These are phyloP conservation scores for Carabus problematicus DNA, from an alignment of 2,888 invertebrate species.

Conservation along the genomic window DNA sequence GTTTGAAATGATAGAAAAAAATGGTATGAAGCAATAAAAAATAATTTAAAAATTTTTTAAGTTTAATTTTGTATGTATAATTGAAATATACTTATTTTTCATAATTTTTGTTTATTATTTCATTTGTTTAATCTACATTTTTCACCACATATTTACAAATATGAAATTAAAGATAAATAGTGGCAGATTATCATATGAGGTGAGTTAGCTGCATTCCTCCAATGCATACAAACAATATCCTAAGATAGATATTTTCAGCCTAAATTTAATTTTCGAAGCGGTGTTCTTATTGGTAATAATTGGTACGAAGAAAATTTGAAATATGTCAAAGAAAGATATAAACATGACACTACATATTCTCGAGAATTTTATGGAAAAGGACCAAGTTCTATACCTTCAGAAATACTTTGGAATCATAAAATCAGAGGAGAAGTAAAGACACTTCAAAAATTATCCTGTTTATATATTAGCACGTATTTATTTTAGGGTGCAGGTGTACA, in stretches of 20 bases:
- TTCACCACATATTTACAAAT: not conserved
- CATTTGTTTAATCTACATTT: not conserved
- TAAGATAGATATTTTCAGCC: constrained; percentile 16
- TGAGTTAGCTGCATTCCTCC: constrained; percentile 8
- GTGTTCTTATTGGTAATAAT: constrained; percentile 25
- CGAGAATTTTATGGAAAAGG: constrained; percentile 17
- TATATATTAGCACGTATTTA: not conserved
- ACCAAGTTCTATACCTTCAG: not conserved
- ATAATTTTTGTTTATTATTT: constrained; percentile 2
- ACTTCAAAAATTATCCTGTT: no score
- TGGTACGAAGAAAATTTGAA: constrained; percentile 34
- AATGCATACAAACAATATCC: not conserved
- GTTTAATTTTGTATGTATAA: no score
- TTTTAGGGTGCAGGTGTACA: constrained; percentile 18
- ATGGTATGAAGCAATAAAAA: no score
- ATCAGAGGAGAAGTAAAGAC: constrained; percentile 23
- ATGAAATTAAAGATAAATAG: constrained; percentile 18
- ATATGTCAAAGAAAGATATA: constrained; percentile 30
- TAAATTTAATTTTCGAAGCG: constrained; percentile 20
- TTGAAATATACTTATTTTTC: not conserved
- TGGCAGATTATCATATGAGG: constrained; percentile 31
- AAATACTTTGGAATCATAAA: constrained; percentile 21
- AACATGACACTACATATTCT: constrained; percentile 15
- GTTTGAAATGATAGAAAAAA: constrained; percentile 1
- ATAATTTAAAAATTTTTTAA: no score